Evolutionary conservation across 2,888 invertebrate genomes (phyloP), one percentile per base, ranked within the genome.

Genomic region (Salpingus planirostris): DNA sequence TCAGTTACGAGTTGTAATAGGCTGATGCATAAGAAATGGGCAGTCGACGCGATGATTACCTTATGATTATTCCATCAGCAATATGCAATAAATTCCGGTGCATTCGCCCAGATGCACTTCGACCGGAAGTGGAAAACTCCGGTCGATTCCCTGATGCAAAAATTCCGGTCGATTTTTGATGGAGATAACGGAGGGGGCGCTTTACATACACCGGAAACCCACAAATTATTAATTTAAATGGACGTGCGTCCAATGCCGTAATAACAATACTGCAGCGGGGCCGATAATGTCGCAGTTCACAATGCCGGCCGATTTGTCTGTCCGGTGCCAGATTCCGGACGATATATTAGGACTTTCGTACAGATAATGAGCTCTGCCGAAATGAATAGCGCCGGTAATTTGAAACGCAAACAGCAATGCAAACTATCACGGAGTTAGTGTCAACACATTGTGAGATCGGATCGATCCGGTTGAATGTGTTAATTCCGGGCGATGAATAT

Each of bases 351-450:
- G 38, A 35, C 40, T 26, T 33, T 29, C 33, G 27, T 33, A 22
- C 21, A 24, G 30, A 36, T 40, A 44, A 40, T 40, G 36, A 42
- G 40, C 35, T 27, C 29, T 18, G 21, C 25, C 30, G 35, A 44
- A 42, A 44, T 44, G 41, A 44, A 44, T 44, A 39, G 44, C 42
- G 40, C 38, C 31, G 36, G 39, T 44, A 42, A 44, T 44, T 44
- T 44, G 39, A 31, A 38, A 42, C 35, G 39, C 44, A 44, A 44
- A 44, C 42, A 40, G 33, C 32, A 40, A 40, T 38, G 38, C 39
- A 38, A 38, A 42, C 44, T 44, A 44, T 44, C 42, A 38, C 38
- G 21, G 41, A 37, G 37, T 40, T 40, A 40, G 40, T 40, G 42
- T 42, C 44, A 44, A 44, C 44, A 44, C 44, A 42, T 44, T 39